Base-by-base conservation (phyloP, 1,140 invertebrate species). In the Brachionus manjavacas region DNA sequence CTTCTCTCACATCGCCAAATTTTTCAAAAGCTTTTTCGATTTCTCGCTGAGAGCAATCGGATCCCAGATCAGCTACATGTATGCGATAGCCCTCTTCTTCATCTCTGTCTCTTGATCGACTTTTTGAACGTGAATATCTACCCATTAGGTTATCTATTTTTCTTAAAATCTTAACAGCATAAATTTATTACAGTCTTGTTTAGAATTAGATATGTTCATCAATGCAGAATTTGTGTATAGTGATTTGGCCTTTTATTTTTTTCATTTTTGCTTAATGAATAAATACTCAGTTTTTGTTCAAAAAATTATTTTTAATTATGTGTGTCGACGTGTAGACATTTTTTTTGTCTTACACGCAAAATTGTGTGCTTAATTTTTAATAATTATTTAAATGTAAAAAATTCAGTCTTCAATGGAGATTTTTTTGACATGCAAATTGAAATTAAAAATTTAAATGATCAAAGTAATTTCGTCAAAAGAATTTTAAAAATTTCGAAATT, bases 1-100 rank as follows among this genome's bases (percentile, higher is more conserved):
- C 86, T 85, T 90, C 89, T 43, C 86, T 84, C 9, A 89, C 28
- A 46, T 85, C 85, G 12, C 89, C 89, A 87, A 88, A 89, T 74
- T 88, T 88, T 83, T 88, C 86, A 85, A 89, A 90, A 20, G 81
- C 80, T 83, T 86, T 86, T 64, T 86, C 86, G 28, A 90, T 85
- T 25, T 89, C 88, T 76, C 86, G 68, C 83, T 88, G 87, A 9
- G 87, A 43, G 35, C 23, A 31, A 25, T 83, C 74, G 0, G 52
- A 23, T 3, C 79, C 55, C 14, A 85, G 25, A 83, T 88, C 88
- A 41, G 88, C 88, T n/a, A 89, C 86, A 85, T 89, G 88, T 39
- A 89, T 85, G 39, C 88, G 70, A 52, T 86, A 86, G 4, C 86
- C 86, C 23, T 86, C 86, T 3, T 87, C 87, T 20, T 80, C 49